These are phyloP conservation scores for Periophthalmus magnuspinnatus DNA, from an alignment of 2,797 vertebrate species.

Conservation along the genomic window DNA sequence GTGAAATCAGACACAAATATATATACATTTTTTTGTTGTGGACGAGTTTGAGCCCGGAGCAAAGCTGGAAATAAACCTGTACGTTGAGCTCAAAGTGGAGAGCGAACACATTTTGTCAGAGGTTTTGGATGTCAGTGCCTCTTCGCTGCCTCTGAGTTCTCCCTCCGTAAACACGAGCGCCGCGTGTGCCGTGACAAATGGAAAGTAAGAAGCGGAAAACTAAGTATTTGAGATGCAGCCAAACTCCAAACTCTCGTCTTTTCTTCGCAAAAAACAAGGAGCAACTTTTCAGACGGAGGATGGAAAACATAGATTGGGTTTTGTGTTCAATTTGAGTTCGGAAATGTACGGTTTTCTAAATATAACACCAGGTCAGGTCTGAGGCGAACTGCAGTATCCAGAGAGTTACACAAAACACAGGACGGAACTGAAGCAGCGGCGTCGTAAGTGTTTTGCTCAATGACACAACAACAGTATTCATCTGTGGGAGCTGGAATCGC, in stretches of 20 bases:
- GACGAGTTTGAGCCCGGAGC: not conserved
- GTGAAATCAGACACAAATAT: not conserved
- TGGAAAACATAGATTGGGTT: constrained; percentile 1
- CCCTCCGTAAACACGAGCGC: constrained; percentile 9
- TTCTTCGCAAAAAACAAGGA: not conserved
- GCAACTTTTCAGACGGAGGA: not conserved
- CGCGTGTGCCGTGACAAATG: constrained; percentile 1
- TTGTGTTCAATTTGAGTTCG: not conserved
- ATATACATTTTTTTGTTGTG: not conserved
- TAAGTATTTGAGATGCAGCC: constrained; percentile 6
- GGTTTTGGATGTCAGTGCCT: constrained; percentile 5
- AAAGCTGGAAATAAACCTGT: constrained; percentile 1
- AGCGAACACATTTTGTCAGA: constrained; percentile 1
- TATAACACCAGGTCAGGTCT: not conserved
- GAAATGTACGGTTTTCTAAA: not conserved
- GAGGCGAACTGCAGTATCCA: not conserved
- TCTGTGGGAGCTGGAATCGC: too few species aligned
- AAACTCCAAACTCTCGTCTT: not conserved
- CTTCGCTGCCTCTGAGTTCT: not conserved
- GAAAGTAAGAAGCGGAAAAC: constrained; percentile 7
- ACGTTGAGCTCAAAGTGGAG: not conserved
- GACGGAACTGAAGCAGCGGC: too few species aligned
- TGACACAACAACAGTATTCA: too few species aligned
- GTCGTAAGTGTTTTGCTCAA: too few species aligned
- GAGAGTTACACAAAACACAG: not conserved